A percentile compares a stretch with the other conserved stretches of the same genome.
Conservation (phyloP, 1,140 invertebrate species). For the Palaemon carinicauda region DNA sequence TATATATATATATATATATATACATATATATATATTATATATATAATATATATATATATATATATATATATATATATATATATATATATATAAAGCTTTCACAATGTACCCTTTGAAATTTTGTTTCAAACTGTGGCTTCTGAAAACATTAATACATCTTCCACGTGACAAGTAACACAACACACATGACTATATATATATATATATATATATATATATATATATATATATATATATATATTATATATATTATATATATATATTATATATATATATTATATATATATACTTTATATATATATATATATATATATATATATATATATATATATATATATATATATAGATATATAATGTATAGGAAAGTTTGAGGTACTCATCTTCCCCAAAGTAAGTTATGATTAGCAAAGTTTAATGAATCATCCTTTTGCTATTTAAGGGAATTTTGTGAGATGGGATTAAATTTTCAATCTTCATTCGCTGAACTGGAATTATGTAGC, state of each 20-base stretch:
- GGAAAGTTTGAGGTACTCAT: too few relatives aligned
- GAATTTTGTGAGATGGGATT: too few relatives aligned
- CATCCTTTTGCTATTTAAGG: too few relatives aligned
- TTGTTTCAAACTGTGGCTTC: too few relatives aligned
- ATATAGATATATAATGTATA: neutral
- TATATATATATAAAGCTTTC: neutral
- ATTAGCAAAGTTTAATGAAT: too few relatives aligned
- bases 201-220: neutral
- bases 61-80: neutral
- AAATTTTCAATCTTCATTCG: too few relatives aligned
- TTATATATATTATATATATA: neutral
- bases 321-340: neutral
- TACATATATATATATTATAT: neutral
- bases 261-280: neutral
- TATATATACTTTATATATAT: neutral
- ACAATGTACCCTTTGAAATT: too few relatives aligned
- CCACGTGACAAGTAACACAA: too few relatives aligned
- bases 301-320: neutral
- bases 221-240: neutral
- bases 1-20: neutral
- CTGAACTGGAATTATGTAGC: too few relatives aligned
- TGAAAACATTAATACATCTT: too few relatives aligned
- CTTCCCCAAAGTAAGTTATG: too few relatives aligned
- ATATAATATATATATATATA: neutral
- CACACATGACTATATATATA: too few relatives aligned